A percentile compares a stretch with the other conserved stretches of the same genome.
These are phyloP conservation scores for Trypoxylus dichotomus DNA, from an alignment of 1,140 invertebrate genomes.

Conservation along the genomic window DNA sequence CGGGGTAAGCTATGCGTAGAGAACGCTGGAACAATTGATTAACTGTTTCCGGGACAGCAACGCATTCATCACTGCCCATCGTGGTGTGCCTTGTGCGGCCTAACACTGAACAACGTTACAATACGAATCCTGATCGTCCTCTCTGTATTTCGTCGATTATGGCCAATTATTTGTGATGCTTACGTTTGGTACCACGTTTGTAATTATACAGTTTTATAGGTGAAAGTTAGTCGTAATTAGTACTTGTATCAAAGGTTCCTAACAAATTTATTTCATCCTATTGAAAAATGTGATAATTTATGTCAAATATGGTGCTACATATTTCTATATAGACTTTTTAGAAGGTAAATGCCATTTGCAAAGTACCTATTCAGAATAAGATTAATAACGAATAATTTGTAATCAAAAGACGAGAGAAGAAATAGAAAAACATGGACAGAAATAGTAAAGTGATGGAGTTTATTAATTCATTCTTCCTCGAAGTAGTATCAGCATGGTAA, in stretches of 20 bases:
- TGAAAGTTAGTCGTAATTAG: neutral
- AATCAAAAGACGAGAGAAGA: too few relatives aligned
- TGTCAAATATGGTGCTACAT: too few relatives aligned
- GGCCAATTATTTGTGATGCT: conserved; percentile 12
- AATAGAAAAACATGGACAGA: too few relatives aligned
- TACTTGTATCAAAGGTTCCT: neutral
- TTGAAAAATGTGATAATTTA: too few relatives aligned
- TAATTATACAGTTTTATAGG: neutral
- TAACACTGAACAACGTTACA: conserved; percentile 25
- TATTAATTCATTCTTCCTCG: too few relatives aligned
- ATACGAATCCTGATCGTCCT: conserved; percentile 11
- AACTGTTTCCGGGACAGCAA: conserved; percentile 48
- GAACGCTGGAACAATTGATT: conserved; percentile 47
- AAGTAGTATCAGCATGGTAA: too few relatives aligned
- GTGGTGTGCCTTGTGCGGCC: conserved; percentile 34
- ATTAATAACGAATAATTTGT: too few relatives aligned
- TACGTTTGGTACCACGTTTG: neutral
- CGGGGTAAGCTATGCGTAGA: conserved; percentile 41
- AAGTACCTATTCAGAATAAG: too few relatives aligned
- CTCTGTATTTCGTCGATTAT: conserved; percentile 4
- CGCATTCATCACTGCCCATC: conserved; percentile 46
- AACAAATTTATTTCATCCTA: too few relatives aligned
- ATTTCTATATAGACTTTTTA: too few relatives aligned
- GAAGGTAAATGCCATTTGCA: too few relatives aligned
- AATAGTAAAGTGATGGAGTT: too few relatives aligned